Evolutionary conservation across 2,797 vertebrate species (phyloP), one percentile per base, ranked within the genome.

Genomic region (Hephaestus fuliginosus): DNA sequence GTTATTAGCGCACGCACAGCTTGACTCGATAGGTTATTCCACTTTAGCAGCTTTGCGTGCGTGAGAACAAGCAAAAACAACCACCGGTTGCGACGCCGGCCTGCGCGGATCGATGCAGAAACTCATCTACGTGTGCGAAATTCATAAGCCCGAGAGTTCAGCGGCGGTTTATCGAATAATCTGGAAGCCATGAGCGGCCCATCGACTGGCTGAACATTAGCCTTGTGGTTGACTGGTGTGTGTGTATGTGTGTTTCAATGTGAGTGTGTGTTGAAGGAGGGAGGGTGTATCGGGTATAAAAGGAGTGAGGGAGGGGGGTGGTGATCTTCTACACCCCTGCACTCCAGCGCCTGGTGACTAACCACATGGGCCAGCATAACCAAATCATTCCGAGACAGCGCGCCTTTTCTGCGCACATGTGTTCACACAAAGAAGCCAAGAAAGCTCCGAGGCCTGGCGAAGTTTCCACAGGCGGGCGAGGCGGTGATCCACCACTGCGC

Each of bases 321-420:
- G 52, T 11, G 44, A 44, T 49, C 14, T 46, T 69, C 39, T 18
- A 36, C 55, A 63, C 85, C 78, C 70, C 61, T 80, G 58, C 79
- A 65, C 56, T 81, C 77, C 66, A 72, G 60, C 66, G 30, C 68
- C 52, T 48, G 51, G 43, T 61, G 69, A 87, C 76, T 81, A 63
- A 76, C 76, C 82, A 80, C 78, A 71, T 33, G 71, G 75, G 80
- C 76, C 79, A 55, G 80, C 56, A 33, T 90, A 91, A 90, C 88
- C 86, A 76, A 88, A 93, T 93, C 88, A 91, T 91, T 94, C 95
- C 86, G 85, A 92, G 86, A 93, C 88, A 93, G 82, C 91, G 92
- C 91, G 89, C 87, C 91, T 87, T 92, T 94, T 93, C 90, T 93
- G 78, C 64, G 68, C 85, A 67, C 89, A 89, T 83, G 81, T 79